Evolutionary conservation across 1,140 invertebrate species (phyloP).

Genomic region (Psix sp.): DNA sequence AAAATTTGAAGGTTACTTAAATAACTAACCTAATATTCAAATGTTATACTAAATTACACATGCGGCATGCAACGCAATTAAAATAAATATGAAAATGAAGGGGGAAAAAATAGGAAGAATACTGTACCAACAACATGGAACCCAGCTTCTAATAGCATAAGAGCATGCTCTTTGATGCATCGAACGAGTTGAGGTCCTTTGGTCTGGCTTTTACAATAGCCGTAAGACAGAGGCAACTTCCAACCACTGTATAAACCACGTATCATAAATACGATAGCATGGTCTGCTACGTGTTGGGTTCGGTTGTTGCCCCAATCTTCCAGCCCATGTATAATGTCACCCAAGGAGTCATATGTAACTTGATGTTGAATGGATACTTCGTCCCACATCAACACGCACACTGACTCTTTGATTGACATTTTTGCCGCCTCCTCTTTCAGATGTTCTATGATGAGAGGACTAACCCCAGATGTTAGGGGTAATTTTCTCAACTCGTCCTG

Average conservation of each 20-base stretch:
- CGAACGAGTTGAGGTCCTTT: too few relatives aligned
- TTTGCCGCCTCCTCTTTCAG: neutral
- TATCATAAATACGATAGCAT: slow-evolving; percentile 1
- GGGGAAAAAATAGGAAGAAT: too few relatives aligned
- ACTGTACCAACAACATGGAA: too few relatives aligned
- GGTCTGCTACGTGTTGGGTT: neutral
- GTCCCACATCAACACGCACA: neutral
- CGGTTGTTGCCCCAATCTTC: neutral
- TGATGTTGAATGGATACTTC: too few relatives aligned
- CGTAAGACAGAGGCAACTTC: slow-evolving; percentile 2
- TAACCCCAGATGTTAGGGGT: too few relatives aligned
- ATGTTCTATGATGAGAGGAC: neutral
- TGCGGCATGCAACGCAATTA: too few relatives aligned
- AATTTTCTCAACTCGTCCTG: too few relatives aligned
- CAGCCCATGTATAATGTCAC: neutral
- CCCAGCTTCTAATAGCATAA: too few relatives aligned
- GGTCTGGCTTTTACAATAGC: neutral
- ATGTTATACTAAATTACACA: neutral
- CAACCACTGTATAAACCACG: neutral
- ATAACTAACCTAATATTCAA: neutral
- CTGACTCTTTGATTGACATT: neutral
- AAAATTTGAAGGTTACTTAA: too few relatives aligned
- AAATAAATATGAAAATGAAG: too few relatives aligned
- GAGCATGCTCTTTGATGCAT: too few relatives aligned
- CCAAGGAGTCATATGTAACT: too few relatives aligned